Evolutionary conservation across 2,888 invertebrate genomes (phyloP), one percentile per base, ranked within the genome.

Genomic region (Agapostemon virescens): DNA sequence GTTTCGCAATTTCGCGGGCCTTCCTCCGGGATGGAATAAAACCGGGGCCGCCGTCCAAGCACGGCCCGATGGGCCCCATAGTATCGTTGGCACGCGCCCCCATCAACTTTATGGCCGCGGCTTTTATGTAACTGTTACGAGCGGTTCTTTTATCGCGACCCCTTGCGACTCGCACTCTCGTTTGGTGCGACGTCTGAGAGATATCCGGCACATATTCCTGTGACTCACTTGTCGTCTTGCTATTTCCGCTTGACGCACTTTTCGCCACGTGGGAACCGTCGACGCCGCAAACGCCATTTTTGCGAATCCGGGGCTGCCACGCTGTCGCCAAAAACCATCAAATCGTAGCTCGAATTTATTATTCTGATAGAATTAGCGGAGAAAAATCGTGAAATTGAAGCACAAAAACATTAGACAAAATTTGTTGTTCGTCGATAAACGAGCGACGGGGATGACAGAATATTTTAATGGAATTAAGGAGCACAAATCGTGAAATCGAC

Each of bases 111-210:
- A 3, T 11, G 49, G 11, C n/a, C 49, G 49, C 49, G n/a, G 49
- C n/a, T n/a, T 49, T 49, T 49, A 49, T 49, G 49, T 49, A 49
- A 49, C 49, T n/a, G 49, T 49, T 23, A 55, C 26, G 36, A 49
- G 75, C 36, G 20, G 69, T 58, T 40, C 58, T 79, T 84, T 85
- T 85, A 82, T 85, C 85, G 74, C 61, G 61, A 30, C 64, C 49
- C 45, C 69, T 73, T 49, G 49, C 49, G 49, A 49, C 69, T 61
- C 73, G 69, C 38, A 30, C 52, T 52, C 61, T 4, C 20, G 33
- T 30, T 20, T 3, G 15, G 17, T 30, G 61, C 30, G 61, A 61
- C 55, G 55, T 23, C 26, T 0, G 6, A 17, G 26, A 26, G 55
- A 55, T 55, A 55, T 55, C 26, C 15, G 55, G 55, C 55, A 26